These are phyloP conservation scores for Myioborus melanocephalus DNA, from an alignment of 2,797 vertebrate species.

Conservation along the genomic window DNA sequence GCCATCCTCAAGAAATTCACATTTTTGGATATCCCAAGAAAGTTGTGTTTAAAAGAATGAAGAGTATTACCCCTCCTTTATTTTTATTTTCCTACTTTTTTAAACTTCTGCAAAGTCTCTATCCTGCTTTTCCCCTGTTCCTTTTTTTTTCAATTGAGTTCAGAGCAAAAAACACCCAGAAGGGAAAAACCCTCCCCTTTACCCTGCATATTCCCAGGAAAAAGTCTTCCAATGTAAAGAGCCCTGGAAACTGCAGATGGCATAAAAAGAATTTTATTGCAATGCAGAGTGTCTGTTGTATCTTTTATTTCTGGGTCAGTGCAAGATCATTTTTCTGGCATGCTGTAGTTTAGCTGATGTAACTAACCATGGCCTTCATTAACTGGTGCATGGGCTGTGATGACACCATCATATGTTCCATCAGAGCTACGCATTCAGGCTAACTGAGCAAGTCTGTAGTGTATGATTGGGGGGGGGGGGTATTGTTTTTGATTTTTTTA, in stretches of 20 bases:
- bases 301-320: conserved; percentile 80
- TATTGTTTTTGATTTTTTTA: conserved; percentile 45
- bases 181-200: conserved; percentile 22
- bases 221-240: conserved; percentile 65
- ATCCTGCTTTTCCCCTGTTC: neutral
- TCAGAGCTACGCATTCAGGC: conserved; percentile 74
- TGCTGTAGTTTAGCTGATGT: conserved; percentile 79
- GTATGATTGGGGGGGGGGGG: conserved; percentile 73
- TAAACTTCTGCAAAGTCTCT: conserved; percentile 52
- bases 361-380: conserved; percentile 78
- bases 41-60: conserved; percentile 91
- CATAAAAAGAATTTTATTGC: conserved; percentile 99
- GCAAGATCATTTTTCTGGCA: conserved; percentile 81
- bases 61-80: conserved; percentile 7
- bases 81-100: conserved; percentile 3
- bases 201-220: conserved; percentile 29
- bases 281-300: conserved; percentile 85
- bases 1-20: conserved; percentile 83
- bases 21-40: conserved; percentile 78
- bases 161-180: neutral
- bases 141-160: neutral
- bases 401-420: conserved; percentile 81
- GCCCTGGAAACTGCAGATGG: conserved; percentile 86
- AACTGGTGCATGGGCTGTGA: conserved; percentile 82
- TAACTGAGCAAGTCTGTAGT: conserved; percentile 75